Evolutionary conservation across 2,888 invertebrate species (phyloP).

Genomic region (Mimachlamys varia): DNA sequence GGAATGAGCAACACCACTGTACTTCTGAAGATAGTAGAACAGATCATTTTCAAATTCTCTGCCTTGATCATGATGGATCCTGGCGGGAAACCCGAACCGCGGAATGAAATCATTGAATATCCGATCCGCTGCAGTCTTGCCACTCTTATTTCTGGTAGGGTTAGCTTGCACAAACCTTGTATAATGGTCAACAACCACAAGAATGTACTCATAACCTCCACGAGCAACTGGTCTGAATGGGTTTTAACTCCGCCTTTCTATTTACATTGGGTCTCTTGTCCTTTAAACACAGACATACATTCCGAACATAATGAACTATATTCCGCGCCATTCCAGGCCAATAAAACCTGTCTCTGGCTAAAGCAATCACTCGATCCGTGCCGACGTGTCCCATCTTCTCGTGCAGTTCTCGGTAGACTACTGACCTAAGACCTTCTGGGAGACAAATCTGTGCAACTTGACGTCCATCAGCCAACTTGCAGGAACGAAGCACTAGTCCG

Average conservation of each 20-base stretch:
- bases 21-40: conserved; percentile 47
- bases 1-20: conserved; percentile 42
- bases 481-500: neutral
- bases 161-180: conserved; percentile 52
- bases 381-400: neutral
- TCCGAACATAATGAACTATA: neutral
- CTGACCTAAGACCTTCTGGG: neutral
- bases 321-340: too few relatives aligned
- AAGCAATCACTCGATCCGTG: too few relatives aligned
- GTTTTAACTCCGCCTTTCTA: neutral
- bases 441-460: neutral
- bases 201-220: conserved; percentile 51
- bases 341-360: too few relatives aligned
- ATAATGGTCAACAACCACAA: conserved; percentile 53
- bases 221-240: too few relatives aligned
- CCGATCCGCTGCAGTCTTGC: conserved; percentile 49
- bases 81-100: conserved; percentile 50
- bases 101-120: conserved; percentile 51
- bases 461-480: neutral
- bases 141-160: conserved; percentile 51
- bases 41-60: conserved; percentile 53
- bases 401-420: neutral
- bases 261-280: neutral
- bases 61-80: conserved; percentile 54
- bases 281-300: neutral